These are phyloP conservation scores for Tiphia femorata DNA, from an alignment of 2,888 invertebrate genomes.

Conservation along the genomic window DNA sequence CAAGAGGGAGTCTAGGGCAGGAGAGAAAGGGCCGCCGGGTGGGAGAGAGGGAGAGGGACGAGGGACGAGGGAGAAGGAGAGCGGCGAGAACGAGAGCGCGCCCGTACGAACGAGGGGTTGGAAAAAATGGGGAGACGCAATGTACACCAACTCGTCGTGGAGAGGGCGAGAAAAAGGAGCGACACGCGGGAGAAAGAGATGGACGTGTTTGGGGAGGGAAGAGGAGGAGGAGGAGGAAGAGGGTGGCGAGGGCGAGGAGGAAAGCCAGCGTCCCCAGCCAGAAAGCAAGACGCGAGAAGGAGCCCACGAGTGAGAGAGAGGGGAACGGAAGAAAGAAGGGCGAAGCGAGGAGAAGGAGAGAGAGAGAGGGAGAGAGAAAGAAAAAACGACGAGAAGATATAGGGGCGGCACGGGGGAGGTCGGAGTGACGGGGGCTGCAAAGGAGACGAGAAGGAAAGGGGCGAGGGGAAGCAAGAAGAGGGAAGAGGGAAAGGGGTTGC, in stretches of 20 bases:
- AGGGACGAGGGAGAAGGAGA: slow-evolving; percentile 14
- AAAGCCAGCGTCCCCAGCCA: too few species aligned
- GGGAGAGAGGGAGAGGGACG: slow-evolving; percentile 27
- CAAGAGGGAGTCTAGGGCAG: slow-evolving; percentile 39
- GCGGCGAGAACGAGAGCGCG: slow-evolving; percentile 28
- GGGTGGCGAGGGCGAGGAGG: too few species aligned
- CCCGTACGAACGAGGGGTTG: slow-evolving; percentile 30
- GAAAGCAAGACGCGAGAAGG: slow-evolving; percentile 5
- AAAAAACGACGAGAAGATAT: background rate
- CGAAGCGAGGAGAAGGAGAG: background rate
- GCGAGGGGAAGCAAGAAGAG: slow-evolving; percentile 5
- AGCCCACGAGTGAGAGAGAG: too few species aligned
- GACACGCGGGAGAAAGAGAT: slow-evolving; percentile 19
- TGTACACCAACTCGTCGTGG: slow-evolving; percentile 29
- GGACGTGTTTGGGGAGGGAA: too few species aligned
- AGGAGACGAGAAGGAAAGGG: slow-evolving; percentile 1
- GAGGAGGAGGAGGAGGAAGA: too few species aligned
- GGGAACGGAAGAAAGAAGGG: too few species aligned
- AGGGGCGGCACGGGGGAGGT: too few species aligned
- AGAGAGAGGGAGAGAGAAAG: slow-evolving; percentile 17
- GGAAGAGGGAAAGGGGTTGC: slow-evolving; percentile 42
- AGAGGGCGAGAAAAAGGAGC: slow-evolving; percentile 40
- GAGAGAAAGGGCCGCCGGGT: too few species aligned
- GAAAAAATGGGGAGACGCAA: slow-evolving; percentile 41
- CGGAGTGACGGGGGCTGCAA: background rate